Base-by-base conservation (phyloP, 2,888 invertebrate genomes). In the Willowsia nigromaculata region DNA sequence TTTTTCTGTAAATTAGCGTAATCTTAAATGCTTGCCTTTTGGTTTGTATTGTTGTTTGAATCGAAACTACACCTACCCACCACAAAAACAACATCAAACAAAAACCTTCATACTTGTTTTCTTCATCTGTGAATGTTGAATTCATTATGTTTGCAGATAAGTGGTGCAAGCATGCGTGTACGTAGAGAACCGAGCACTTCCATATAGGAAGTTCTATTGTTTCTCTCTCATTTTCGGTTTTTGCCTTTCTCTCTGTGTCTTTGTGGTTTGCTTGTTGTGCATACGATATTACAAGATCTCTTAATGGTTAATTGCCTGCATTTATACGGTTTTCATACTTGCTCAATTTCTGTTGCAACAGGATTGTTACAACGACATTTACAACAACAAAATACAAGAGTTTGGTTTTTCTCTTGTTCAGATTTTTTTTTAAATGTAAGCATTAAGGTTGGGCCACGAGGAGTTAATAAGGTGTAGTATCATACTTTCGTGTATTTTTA, bases 251-350 rank as follows among this genome's bases (percentile, higher is more conserved):
- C 47, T 43, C 47, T 22, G 3, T 74, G n/a, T 40, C 40, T 71
- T 5, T 80, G 0, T 33, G 22, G 50, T 18, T 53, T 5, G 27
- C 50, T 37, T 81, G 80, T 59, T 81, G 33, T 59, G 80, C 50
- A 33, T 40, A 33, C 59, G 43, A 30, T 85, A 33, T 53, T 59
- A 71, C 68, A 84, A 84, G 37, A 71, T 50, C 56, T 82, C 71
- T 89, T 85, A 89, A 89, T 89, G 89, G 89, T 81, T 89, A 89
- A 89, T 89, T 89, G 89, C 89, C 85, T 89, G 85, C 89, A 56
- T 80, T 85, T 85, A 40, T 74, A 50, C 33, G 27, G 62, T 47
- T 84, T 88, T 83, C 80, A 53, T 82, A 85, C 62, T 65, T 71
- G 81, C 80, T 74, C 89, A 85, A 84, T 85, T 82, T 50, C 25